Percentiles rank a stretch among this genome's conserved stretches.
These are phyloP conservation scores for Montipora efflorescens DNA, from an alignment of 64 coral and sea anemone species.

Conservation along the genomic window DNA sequence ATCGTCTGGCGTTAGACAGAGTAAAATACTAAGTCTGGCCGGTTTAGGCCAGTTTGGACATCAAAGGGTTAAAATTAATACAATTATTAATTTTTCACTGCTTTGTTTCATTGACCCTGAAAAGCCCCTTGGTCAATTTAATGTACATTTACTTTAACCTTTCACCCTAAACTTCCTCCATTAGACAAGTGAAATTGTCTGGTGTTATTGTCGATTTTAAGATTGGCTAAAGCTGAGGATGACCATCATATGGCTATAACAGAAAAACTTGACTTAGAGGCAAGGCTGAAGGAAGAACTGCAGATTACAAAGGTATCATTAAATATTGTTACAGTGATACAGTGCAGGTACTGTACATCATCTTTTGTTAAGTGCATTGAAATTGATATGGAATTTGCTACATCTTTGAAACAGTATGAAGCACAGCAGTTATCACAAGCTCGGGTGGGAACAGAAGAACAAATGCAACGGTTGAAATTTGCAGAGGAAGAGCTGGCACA, in stretches of 20 bases:
- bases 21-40: too few species aligned
- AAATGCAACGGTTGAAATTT: slow-evolving; percentile 77
- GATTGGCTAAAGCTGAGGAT: slow-evolving; percentile 82
- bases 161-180: too few species aligned
- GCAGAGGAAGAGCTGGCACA: slow-evolving; percentile 75
- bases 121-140: too few species aligned
- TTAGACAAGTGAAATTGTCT: too few species aligned
- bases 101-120: too few species aligned
- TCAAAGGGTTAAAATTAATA: too few species aligned
- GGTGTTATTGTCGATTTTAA: background rate
- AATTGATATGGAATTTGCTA: too few species aligned
- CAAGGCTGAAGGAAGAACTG: slow-evolving; percentile 79
- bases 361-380: too few species aligned
- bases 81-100: too few species aligned
- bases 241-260: slow-evolving; percentile 89
- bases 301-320: slow-evolving; percentile 76
- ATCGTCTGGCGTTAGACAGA: too few species aligned
- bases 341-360: background rate
- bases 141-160: too few species aligned
- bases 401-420: background rate
- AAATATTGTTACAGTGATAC: background rate
- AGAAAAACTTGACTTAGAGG: slow-evolving; percentile 87
- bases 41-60: too few species aligned
- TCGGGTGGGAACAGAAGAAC: slow-evolving; percentile 74
- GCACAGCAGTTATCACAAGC: slow-evolving; percentile 10